phyloP scores from a whole-genome alignment of 2,888 invertebrate genomes.

The Falcaria lacertinaria region DNA sequence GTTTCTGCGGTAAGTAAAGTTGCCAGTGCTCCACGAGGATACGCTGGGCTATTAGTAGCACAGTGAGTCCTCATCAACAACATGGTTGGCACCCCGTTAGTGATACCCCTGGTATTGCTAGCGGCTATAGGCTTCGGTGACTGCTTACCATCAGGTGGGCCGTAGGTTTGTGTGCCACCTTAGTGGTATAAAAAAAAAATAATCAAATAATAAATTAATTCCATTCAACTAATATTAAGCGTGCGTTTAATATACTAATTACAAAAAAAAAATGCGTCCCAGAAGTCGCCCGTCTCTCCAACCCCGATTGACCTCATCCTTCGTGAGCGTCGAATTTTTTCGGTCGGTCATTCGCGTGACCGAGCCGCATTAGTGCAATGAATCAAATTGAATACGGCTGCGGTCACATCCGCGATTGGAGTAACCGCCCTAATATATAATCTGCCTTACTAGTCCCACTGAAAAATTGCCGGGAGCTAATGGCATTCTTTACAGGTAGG shows the following conservation, averaged over 20 bases:
- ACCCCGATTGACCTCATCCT: slow-evolving; percentile 14
- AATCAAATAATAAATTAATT: too few relatives aligned
- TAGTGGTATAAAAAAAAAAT: too few relatives aligned
- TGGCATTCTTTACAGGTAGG: slow-evolving; percentile 25
- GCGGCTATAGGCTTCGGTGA: too few relatives aligned
- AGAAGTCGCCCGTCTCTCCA: slow-evolving; percentile 17
- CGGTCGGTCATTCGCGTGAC: slow-evolving; percentile 63
- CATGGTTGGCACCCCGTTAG: too few relatives aligned
- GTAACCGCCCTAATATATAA: slow-evolving; percentile 63
- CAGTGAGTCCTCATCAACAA: too few relatives aligned
- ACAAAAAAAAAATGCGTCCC: neutral
- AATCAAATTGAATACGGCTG: slow-evolving; percentile 67
- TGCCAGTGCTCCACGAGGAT: too few relatives aligned
- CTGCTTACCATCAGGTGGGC: too few relatives aligned
- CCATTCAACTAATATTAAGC: too few relatives aligned
- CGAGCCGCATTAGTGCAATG: slow-evolving; percentile 59
- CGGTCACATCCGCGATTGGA: slow-evolving; percentile 46
- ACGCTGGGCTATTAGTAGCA: too few relatives aligned
- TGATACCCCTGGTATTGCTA: too few relatives aligned
- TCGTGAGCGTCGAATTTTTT: slow-evolving; percentile 42
- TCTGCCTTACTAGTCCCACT: slow-evolving; percentile 37
- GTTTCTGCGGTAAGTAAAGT: too few relatives aligned
- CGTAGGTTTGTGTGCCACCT: too few relatives aligned
- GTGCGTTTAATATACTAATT: neutral
- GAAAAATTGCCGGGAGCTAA: slow-evolving; percentile 18